Evolutionary conservation across 2,113 vertebrate species (phyloP).

Genomic region (Hyperoodon ampullatus): DNA sequence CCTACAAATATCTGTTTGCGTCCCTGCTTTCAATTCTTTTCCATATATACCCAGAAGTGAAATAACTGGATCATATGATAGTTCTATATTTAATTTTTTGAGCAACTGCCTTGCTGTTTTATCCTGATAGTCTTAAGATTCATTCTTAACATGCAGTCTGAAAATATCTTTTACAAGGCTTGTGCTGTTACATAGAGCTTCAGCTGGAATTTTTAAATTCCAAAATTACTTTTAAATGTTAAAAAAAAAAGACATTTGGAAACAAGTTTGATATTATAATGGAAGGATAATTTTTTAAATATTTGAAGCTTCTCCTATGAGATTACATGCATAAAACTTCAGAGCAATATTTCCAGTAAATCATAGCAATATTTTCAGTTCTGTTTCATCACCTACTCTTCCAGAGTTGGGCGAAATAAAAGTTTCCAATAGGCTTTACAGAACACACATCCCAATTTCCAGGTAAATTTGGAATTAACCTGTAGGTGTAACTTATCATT

Average conservation of each 20-base stretch:
- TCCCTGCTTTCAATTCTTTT: neutral
- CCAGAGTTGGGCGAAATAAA: neutral
- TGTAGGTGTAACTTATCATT: neutral
- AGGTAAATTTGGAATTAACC: neutral
- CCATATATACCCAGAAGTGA: neutral
- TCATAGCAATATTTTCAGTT: constrained; percentile 3
- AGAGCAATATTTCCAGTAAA: constrained; percentile 27
- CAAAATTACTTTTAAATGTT: constrained; percentile 21
- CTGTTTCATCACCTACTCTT: neutral
- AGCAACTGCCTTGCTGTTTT: neutral
- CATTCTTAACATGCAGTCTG: neutral
- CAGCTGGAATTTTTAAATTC: neutral
- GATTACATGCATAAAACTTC: neutral
- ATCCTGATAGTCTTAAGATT: neutral
- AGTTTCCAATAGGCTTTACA: neutral
- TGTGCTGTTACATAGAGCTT: neutral
- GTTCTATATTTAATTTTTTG: neutral
- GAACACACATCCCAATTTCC: neutral
- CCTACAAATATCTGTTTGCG: neutral
- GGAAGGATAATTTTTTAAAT: neutral
- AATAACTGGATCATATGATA: neutral
- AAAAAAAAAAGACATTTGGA: constrained; percentile 14
- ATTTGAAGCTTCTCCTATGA: neutral
- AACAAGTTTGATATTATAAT: constrained; percentile 41
- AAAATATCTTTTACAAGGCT: constrained; percentile 5